These are phyloP conservation scores for Epinotia bilunana DNA, from an alignment of 2,888 invertebrate genomes.

Conservation along the genomic window DNA sequence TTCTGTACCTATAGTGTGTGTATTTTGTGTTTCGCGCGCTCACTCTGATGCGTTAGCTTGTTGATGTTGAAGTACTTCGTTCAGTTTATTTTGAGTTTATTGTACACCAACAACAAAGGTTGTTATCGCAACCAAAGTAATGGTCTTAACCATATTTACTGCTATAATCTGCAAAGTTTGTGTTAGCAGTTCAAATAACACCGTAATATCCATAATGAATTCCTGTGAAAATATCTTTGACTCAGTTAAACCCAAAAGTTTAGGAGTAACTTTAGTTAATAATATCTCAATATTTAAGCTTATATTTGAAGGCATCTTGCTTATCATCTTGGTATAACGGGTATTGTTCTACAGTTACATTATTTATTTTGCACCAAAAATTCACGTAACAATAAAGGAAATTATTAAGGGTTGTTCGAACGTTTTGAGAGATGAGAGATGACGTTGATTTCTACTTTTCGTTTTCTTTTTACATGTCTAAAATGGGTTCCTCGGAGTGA, in stretches of 20 bases:
- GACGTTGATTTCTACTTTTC: too few relatives aligned
- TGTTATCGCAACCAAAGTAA: background rate
- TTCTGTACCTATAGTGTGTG: too few relatives aligned
- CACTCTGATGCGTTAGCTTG: too few relatives aligned
- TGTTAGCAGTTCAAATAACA: slow-evolving; percentile 16
- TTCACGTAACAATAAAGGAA: background rate
- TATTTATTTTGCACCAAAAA: background rate
- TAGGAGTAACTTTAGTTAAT: background rate
- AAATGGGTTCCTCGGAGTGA: too few relatives aligned
- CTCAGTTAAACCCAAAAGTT: slow-evolving; percentile 22
- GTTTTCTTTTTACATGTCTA: too few relatives aligned
- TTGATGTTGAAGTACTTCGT: background rate
- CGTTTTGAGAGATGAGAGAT: too few relatives aligned
- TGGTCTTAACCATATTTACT: background rate
- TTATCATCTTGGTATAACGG: background rate
- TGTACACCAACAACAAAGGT: background rate
- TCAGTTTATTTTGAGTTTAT: background rate
- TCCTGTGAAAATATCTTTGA: slow-evolving; percentile 26
- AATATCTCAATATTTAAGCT: slow-evolving; percentile 15
- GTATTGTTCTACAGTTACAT: background rate
- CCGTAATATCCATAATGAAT: slow-evolving; percentile 25
- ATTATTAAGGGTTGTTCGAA: too few relatives aligned
- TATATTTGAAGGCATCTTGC: background rate
- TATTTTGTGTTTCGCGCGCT: too few relatives aligned
- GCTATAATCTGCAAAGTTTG: slow-evolving; percentile 15